Base-by-base conservation (phyloP, 2,797 vertebrate genomes). In the Ctenochaetus hawaiiensis region DNA sequence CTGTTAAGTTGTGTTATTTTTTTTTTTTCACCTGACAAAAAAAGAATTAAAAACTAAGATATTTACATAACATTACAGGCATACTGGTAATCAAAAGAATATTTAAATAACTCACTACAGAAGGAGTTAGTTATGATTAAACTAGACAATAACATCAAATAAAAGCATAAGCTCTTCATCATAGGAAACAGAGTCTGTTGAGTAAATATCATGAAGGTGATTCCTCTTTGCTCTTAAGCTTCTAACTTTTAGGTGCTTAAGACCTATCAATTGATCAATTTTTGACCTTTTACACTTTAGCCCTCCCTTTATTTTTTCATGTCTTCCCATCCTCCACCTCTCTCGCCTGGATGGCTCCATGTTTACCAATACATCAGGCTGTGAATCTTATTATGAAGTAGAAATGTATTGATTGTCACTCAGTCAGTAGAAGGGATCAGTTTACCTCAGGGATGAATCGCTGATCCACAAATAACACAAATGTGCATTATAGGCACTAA, bases 331-430 rank as follows among this genome's bases (percentile, higher is more conserved):
- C 37, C 22, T n/a, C 59, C 16, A 8, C 26, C 23, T 9, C 8
- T 67, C 18, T 30, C 2, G 13, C 11, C 44, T 2, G 14, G 39
- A 57, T 52, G 75, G 69, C 58, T 80, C 67, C 62, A 20, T 45
- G 59, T 84, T 63, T 58, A 68, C 63, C 2, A 18, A 60, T 48
- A 34, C 34, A 62, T 72, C 45, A 72, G 62, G 59, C 14, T 1
- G 1, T 30, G 10, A 72, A 68, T 83, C 49, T 6, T 39, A 62
- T 82, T 54, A 80, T 59, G 9, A 34, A 10, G 67, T 6, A 54
- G 48, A 68, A 51, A 53, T 65, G 1, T 71, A 83, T 85, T 37
- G 85, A 87, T 89, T 65, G 62, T 48, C 58, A 10, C 9, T 6
- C 14, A 0, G 34, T 45, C 60, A 67, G 73, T 49, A 47, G 72